phyloP scores from a whole-genome alignment of 2,888 invertebrate species.

The Germaria angustata region DNA sequence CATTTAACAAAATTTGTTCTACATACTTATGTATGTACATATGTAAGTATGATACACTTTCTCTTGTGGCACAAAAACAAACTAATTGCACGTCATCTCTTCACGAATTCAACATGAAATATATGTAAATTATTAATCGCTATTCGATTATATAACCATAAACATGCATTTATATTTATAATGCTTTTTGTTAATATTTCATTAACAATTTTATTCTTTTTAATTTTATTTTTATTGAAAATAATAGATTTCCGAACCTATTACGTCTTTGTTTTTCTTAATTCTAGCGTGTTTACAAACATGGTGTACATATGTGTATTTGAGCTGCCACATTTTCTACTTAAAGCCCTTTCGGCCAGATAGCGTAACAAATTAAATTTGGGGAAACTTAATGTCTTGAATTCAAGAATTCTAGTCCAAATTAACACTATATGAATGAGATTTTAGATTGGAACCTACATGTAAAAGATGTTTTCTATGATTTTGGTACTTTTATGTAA shows the following conservation, averaged over 20 bases:
- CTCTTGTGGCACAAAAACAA: slow-evolving; percentile 14
- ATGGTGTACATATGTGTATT: background rate
- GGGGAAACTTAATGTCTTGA: background rate
- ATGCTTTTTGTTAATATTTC: background rate
- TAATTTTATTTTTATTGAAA: slow-evolving; percentile 32
- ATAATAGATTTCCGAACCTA: slow-evolving; percentile 16
- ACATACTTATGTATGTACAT: no score
- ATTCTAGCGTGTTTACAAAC: slow-evolving; percentile 53
- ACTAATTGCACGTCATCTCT: slow-evolving; percentile 10
- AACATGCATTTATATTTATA: background rate
- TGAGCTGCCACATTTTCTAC: background rate
- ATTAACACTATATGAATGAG: no score
- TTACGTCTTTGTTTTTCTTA: slow-evolving; percentile 57
- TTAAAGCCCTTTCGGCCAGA: background rate
- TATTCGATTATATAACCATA: background rate
- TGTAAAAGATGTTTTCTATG: no score
- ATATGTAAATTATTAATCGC: background rate
- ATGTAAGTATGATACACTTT: no score
- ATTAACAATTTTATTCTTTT: background rate
- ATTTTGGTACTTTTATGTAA: no score
- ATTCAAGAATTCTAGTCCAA: no score
- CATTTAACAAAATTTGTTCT: slow-evolving; percentile 4
- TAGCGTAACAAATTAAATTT: background rate
- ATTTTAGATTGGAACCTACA: no score
- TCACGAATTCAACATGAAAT: background rate